A percentile compares a stretch with the other conserved stretches of the same genome.
Conservation (phyloP, 1,140 invertebrate species). For the Araneus ventricosus region DNA sequence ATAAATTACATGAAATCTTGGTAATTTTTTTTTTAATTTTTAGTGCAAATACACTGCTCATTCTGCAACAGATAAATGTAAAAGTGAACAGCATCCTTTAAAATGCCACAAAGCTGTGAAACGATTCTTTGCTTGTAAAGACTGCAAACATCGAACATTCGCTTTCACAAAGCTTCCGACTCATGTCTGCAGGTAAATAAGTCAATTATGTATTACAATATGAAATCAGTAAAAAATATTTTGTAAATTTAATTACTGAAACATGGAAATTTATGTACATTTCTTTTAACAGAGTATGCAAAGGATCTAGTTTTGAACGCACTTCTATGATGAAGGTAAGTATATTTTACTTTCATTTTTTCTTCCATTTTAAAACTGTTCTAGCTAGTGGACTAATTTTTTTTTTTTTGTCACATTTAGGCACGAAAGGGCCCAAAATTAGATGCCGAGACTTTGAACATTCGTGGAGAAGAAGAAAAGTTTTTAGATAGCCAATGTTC, state of each 20-base stretch:
- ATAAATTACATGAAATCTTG: no score
- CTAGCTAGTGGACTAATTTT: neutral
- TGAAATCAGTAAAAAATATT: neutral
- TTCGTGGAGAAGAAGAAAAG: slow-evolving; percentile 80
- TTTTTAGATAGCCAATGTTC: slow-evolving; percentile 77
- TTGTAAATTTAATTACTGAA: neutral
- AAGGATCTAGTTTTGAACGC: slow-evolving; percentile 86
- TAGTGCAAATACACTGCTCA: slow-evolving; percentile 93
- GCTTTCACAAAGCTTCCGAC: slow-evolving; percentile 89
- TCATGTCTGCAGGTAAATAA: slow-evolving; percentile 83
- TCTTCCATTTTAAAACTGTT: slow-evolving; percentile 49
- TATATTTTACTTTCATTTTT: slow-evolving; percentile 22
- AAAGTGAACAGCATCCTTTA: slow-evolving; percentile 88
- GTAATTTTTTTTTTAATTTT: slow-evolving; percentile 76
- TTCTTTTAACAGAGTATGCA: slow-evolving; percentile 84
- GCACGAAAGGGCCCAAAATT: slow-evolving; percentile 79
- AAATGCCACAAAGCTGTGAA: slow-evolving; percentile 88
- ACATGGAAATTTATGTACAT: neutral
- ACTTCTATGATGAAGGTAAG: slow-evolving; percentile 89
- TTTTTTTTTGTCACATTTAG: slow-evolving; percentile 77
- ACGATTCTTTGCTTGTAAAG: slow-evolving; percentile 93
- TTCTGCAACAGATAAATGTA: slow-evolving; percentile 90
- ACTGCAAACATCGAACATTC: slow-evolving; percentile 91
- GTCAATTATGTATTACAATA: neutral
- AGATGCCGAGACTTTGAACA: slow-evolving; percentile 79